Base-by-base conservation (phyloP, 2,888 invertebrate genomes). In the Acanthacorydalis orientalis region DNA sequence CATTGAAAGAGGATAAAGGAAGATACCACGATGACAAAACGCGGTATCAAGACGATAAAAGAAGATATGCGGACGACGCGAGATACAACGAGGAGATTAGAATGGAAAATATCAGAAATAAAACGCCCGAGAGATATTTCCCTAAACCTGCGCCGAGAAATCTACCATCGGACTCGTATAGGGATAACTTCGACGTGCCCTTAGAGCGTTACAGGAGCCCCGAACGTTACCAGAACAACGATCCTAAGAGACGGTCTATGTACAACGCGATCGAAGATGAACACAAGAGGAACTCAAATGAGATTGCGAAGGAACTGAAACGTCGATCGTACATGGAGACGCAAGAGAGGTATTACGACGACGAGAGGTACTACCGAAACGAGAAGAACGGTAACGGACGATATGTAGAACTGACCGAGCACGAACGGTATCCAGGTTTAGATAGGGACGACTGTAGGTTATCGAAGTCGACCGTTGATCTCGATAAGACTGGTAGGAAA, bases 401-500 rank as follows among this genome's bases (percentile, higher is more conserved):
- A 15, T 74, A 73, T 55, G 68, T 69, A 46, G 74, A 74, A 53
- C 58, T 72, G 44, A 67, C 69, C 16, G 72, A 73, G 39, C 66
- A 68, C 53, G 73, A 73, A 51, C 63, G 74, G 55, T 73, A 71
- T 54, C 73, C 70, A 4, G 72, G 70, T 2, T 56, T 71, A 41
- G 73, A 72, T 55, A 66, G 70, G 11, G 73, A 74, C 33, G 62
- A 61, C 4, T 66, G 68, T 40, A 54, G 64, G 23, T 54, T 60
- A 15, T 60, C 61, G 4, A 64, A 61, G 51, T 61, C 62, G 1
- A 56, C 57, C 9, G 53, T 53, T 1, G 64, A 64, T 31, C 44
- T 60, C 42, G 64, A 64, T 50, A 60, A 61, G 53, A 53, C 59
- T 2, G 53, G 55, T 0, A 39, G 47, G 4, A 47, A 47, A 47